phyloP scores from a whole-genome alignment of 1,140 invertebrate species.

The Gerris buenoi region DNA sequence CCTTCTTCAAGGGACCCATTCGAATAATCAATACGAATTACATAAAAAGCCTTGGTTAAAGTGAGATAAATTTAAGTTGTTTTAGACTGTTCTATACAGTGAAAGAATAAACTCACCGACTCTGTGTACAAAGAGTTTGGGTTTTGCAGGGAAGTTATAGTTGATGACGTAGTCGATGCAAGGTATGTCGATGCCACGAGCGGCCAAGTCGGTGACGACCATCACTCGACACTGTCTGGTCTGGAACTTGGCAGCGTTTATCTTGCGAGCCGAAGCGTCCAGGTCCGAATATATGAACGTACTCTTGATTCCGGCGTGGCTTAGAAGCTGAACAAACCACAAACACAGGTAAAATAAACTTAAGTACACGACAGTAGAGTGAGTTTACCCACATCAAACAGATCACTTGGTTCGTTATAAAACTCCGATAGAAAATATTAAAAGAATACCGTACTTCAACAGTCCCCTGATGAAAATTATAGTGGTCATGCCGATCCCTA shows the following conservation, averaged over 20 bases:
- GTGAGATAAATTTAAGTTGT: not conserved
- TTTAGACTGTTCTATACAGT: not conserved
- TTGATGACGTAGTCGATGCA: slow-evolving; percentile 93
- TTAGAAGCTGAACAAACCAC: slow-evolving; percentile 51
- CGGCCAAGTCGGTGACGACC: slow-evolving; percentile 92
- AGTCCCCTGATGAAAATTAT: no score
- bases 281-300: slow-evolving; percentile 89
- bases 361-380: no score
- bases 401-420: no score
- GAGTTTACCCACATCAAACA: no score
- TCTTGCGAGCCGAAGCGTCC: slow-evolving; percentile 88
- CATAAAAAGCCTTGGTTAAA: no score
- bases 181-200: slow-evolving; percentile 93
- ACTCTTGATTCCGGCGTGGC: slow-evolving; percentile 59
- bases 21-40: no score
- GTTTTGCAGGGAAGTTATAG: slow-evolving; percentile 90
- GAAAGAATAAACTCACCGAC: slow-evolving; percentile 69
- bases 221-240: slow-evolving; percentile 61
- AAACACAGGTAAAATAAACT: not conserved
- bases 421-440: no score
- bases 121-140: slow-evolving; percentile 95
- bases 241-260: slow-evolving; percentile 84
- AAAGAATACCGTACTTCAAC: no score
- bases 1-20: not conserved
- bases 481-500: no score